These are phyloP conservation scores for Ceratina japonica DNA, from an alignment of 1,140 invertebrate genomes.

Conservation along the genomic window DNA sequence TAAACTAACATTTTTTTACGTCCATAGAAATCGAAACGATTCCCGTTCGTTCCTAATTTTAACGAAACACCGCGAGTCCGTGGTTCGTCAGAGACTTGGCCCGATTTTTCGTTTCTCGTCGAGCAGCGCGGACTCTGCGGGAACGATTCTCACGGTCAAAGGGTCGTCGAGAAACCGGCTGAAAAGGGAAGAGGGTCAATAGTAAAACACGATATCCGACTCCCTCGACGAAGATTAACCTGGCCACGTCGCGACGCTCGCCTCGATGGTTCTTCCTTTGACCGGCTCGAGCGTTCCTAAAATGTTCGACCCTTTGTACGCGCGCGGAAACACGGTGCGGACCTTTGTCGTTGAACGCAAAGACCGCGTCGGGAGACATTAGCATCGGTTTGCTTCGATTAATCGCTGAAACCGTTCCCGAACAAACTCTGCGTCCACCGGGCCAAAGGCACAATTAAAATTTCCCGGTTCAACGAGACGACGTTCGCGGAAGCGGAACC, in stretches of 20 bases:
- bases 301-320: constrained; percentile 2
- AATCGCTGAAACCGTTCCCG: neutral
- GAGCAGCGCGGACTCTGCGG: too few relatives aligned
- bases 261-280: constrained; percentile 29
- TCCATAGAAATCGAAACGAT: too few relatives aligned
- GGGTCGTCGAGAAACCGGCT: neutral
- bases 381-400: neutral
- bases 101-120: too few relatives aligned
- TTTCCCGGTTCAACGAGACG: too few relatives aligned
- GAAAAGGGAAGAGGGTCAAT: constrained; percentile 9
- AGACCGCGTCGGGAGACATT: too few relatives aligned
- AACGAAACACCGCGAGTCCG: too few relatives aligned
- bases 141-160: neutral
- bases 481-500: too few relatives aligned
- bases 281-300: constrained; percentile 1
- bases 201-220: constrained; percentile 8
- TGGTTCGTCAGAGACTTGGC: too few relatives aligned
- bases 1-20: too few relatives aligned
- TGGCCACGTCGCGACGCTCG: neutral
- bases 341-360: neutral
- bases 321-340: neutral
- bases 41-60: too few relatives aligned
- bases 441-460: too few relatives aligned
- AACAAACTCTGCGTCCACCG: neutral
- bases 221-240: constrained; percentile 21